Conservation (phyloP, 2,797 vertebrate species). For the Clamator glandarius region DNA sequence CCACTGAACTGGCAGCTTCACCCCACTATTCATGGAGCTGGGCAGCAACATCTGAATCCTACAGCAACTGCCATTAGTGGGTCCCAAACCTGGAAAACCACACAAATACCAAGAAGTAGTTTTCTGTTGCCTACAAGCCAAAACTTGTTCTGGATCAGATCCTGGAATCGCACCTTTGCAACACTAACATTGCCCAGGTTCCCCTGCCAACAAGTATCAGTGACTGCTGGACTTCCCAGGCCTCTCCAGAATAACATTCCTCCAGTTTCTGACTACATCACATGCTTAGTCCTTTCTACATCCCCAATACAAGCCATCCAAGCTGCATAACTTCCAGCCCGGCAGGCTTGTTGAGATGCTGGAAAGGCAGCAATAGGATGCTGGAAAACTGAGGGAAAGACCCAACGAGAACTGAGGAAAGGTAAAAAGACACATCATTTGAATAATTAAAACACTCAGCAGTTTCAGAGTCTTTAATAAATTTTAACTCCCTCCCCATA, state of each 20-base stretch:
- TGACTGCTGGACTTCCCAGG: neutral
- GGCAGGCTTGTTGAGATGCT: neutral
- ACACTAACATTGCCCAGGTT: neutral
- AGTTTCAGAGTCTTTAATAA: conserved; percentile 11
- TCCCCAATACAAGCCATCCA: neutral
- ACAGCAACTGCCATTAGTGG: neutral
- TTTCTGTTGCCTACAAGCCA: neutral
- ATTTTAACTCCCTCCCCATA: neutral
- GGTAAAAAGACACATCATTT: neutral
- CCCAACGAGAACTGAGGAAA: neutral
- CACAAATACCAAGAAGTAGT: neutral
- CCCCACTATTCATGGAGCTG: neutral
- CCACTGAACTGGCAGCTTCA: neutral
- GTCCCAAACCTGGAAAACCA: neutral
- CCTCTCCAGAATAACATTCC: neutral
- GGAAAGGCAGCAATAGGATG: neutral
- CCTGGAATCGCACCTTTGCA: neutral
- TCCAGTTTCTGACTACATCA: neutral
- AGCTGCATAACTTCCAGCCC: neutral
- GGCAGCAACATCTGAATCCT: neutral
- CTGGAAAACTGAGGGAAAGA: neutral
- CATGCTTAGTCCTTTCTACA: neutral
- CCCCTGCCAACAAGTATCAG: neutral
- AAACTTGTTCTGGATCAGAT: neutral
- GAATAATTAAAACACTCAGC: conserved; percentile 10